Conservation (phyloP, 2,113 vertebrate species). For the Daubentonia madagascariensis region DNA sequence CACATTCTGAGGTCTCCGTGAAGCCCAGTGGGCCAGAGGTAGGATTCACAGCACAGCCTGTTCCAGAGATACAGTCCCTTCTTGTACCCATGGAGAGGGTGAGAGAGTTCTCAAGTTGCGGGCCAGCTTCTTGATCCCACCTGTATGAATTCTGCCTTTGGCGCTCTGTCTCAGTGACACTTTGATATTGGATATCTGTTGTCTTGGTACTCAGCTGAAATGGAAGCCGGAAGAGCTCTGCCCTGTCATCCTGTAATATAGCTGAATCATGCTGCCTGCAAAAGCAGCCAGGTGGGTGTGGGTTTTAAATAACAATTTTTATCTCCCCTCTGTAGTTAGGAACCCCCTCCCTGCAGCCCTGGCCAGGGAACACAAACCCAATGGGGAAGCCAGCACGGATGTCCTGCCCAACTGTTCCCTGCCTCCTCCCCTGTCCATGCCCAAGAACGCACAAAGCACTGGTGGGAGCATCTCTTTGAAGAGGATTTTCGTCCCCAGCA, state of each 20-base stretch:
- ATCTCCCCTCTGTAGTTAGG: neutral
- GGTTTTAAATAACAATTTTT: neutral
- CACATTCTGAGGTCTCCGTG: neutral
- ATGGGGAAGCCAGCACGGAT: neutral
- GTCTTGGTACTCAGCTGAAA: neutral
- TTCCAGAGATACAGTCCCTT: neutral
- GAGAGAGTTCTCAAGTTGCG: neutral
- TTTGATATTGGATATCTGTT: neutral
- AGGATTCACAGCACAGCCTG: neutral
- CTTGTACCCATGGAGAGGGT: neutral
- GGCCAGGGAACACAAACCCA: neutral
- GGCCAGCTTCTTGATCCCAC: neutral
- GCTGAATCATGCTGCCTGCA: neutral
- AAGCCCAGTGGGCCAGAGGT: neutral
- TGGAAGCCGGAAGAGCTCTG: neutral
- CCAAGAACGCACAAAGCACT: neutral
- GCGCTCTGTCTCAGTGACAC: neutral
- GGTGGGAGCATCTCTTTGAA: neutral
- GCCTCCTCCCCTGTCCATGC: neutral
- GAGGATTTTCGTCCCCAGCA: neutral
- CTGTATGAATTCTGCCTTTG: neutral
- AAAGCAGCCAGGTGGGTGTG: neutral
- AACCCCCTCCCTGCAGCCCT: neutral
- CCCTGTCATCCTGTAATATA: too few relatives aligned
- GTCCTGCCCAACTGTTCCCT: neutral